Conservation (phyloP, 2,888 invertebrate genomes). For the Eurytoma adleriae region DNA sequence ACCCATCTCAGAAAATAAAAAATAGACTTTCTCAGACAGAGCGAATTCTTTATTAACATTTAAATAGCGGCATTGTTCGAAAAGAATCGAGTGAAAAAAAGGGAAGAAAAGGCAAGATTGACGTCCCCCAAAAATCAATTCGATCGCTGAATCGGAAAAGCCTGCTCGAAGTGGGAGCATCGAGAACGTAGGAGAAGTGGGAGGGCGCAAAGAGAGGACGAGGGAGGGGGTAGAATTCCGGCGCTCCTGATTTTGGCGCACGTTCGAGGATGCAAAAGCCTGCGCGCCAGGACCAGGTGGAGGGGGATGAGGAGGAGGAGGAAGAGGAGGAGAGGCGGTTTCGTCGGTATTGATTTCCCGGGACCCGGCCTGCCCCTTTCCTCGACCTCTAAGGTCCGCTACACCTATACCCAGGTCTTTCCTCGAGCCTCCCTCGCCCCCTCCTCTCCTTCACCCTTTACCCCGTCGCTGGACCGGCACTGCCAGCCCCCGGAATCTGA, state of each 20-base stretch:
- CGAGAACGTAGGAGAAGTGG: too few species aligned
- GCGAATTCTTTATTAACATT: too few species aligned
- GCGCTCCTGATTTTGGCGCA: background rate
- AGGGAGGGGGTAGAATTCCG: too few species aligned
- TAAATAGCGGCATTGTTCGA: too few species aligned
- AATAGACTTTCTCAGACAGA: too few species aligned
- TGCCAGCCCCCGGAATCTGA: background rate
- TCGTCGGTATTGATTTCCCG: slow-evolving; percentile 51
- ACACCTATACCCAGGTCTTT: background rate
- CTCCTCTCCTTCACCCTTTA: slow-evolving; percentile 19
- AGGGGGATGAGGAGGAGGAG: slow-evolving; percentile 24
- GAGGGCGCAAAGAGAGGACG: too few species aligned
- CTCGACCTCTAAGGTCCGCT: slow-evolving; percentile 13
- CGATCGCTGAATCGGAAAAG: too few species aligned
- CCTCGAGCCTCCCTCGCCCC: background rate
- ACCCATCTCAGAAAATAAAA: too few species aligned
- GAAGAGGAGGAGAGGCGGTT: slow-evolving; percentile 17
- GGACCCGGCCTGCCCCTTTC: slow-evolving; percentile 21
- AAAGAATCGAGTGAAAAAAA: too few species aligned
- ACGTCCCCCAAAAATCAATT: too few species aligned
- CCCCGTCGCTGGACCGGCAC: background rate
- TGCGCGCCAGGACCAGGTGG: background rate
- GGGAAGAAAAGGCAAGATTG: too few species aligned
- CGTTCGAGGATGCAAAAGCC: slow-evolving; percentile 6
- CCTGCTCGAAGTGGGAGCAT: too few species aligned